Evolutionary conservation across 2,113 vertebrate genomes (phyloP).

Genomic region (Odontophorus gujanensis): DNA sequence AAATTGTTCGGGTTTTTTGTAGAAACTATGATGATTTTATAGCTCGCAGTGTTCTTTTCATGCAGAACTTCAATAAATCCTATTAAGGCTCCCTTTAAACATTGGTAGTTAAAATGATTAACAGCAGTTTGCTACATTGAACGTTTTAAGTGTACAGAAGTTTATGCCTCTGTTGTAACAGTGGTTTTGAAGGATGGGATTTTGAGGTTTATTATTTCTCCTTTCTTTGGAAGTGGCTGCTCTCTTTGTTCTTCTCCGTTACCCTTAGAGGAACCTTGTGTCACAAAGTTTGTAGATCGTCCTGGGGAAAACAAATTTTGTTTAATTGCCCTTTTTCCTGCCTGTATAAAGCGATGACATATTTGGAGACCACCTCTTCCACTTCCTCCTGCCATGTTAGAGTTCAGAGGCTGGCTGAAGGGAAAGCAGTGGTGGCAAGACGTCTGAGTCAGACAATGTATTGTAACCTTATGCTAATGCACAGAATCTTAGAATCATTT

Average conservation of each 20-base stretch:
- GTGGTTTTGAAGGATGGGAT: neutral
- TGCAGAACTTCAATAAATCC: neutral
- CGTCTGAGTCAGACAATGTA: neutral
- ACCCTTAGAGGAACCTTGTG: neutral
- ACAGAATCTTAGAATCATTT: neutral
- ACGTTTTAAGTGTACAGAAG: neutral
- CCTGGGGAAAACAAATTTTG: neutral
- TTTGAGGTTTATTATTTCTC: neutral
- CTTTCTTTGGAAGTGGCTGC: neutral
- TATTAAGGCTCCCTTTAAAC: neutral
- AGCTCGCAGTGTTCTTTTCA: neutral
- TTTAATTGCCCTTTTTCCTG: neutral
- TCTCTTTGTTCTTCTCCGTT: neutral
- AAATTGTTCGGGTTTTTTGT: neutral
- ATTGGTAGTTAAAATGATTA: neutral
- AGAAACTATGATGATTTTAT: neutral
- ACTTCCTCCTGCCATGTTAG: neutral
- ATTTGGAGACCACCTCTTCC: neutral
- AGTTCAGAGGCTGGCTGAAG: neutral
- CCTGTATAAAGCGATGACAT: neutral
- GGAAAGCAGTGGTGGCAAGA: neutral
- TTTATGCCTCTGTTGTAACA: neutral
- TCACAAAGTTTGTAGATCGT: neutral
- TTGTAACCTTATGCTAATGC: neutral
- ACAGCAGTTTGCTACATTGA: neutral